Evolutionary conservation across 2,888 invertebrate species (phyloP).

Genomic region (Platypus cylindrus): DNA sequence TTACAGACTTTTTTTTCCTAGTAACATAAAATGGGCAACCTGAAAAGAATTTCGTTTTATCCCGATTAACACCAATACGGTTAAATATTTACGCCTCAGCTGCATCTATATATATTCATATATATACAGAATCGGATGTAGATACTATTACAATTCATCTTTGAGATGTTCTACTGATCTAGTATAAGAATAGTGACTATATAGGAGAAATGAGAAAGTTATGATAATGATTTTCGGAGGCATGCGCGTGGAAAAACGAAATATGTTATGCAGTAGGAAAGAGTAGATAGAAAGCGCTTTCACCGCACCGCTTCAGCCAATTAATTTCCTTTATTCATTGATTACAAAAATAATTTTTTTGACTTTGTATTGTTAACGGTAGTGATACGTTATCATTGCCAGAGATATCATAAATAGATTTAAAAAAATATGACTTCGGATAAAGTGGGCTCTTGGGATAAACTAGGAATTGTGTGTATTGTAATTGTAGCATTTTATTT

Average conservation of each 20-base stretch:
- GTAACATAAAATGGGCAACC: too few species aligned
- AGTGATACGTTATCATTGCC: neutral
- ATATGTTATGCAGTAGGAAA: conserved; percentile 11
- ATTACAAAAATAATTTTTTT: conserved; percentile 8
- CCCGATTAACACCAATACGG: too few species aligned
- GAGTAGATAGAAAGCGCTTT: conserved; percentile 9
- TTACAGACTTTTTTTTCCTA: too few species aligned
- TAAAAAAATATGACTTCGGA: conserved; percentile 15
- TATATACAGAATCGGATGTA: too few species aligned
- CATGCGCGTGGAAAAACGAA: conserved; percentile 14
- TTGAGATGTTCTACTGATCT: too few species aligned
- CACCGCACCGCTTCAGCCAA: conserved; percentile 9
- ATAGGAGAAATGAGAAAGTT: conserved; percentile 12
- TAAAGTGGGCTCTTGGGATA: conserved; percentile 33
- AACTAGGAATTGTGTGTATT: conserved; percentile 37
- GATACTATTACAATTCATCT: too few species aligned
- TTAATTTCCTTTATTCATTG: conserved; percentile 6
- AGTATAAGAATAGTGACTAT: too few species aligned
- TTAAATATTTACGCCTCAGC: too few species aligned
- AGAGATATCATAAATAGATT: too few species aligned
- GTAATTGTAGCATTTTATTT: conserved; percentile 33
- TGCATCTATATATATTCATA: too few species aligned
- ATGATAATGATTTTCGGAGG: conserved; percentile 7
- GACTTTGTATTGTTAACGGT: neutral
- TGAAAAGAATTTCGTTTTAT: too few species aligned